Evolutionary conservation across 2,797 vertebrate species (phyloP), one percentile per base, ranked within the genome.

Genomic region (Denticeps clupeoides): DNA sequence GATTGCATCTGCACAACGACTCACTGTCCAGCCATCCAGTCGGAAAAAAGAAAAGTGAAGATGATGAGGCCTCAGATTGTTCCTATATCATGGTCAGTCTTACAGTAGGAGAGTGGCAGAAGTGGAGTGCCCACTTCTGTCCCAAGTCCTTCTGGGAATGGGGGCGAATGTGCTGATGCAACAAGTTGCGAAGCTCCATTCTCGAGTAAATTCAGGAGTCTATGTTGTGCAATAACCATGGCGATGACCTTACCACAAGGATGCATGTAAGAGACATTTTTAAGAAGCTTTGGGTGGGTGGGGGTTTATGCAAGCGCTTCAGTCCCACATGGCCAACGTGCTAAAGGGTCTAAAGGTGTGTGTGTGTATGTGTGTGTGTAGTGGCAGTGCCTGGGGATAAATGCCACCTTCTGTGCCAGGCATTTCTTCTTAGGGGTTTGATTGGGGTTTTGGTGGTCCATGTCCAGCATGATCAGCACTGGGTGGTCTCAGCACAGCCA

Each of bases 401-500:
- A n/a, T 42, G 16, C 26, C 21, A 40, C 37, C 51, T 49, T 40
- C 41, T 23, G 21, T 42, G 26, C n/a, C n/a, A n/a, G n/a, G n/a
- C n/a, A n/a, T n/a, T n/a, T n/a, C n/a, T n/a, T n/a, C n/a, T n/a
- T n/a, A n/a, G 44, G 31, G 31, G 42, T 11, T 35, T 35, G 50
- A 51, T 44, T 26, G 23, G 7, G 42, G n/a, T 32, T 23, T 33
- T 42, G 50, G 41, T 22, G 43, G 23, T 24, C 41, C 15, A 28
- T 26, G 41, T 37, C 43, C 43, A 51, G 43, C 43, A 27, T 16
- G 26, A 11, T 16, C 26, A 19, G 23, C 3, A 32, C 45, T 25
- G 21, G 22, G 42, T 45, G 35, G 7, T 33, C 16, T 55, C 56
- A 56, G 74, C 72, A 84, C 58, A 84, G 69, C 83, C 82, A 86